Evolutionary conservation across 2,797 vertebrate genomes (phyloP), one percentile per base, ranked within the genome.

Genomic region (Uromys caudimaculatus): DNA sequence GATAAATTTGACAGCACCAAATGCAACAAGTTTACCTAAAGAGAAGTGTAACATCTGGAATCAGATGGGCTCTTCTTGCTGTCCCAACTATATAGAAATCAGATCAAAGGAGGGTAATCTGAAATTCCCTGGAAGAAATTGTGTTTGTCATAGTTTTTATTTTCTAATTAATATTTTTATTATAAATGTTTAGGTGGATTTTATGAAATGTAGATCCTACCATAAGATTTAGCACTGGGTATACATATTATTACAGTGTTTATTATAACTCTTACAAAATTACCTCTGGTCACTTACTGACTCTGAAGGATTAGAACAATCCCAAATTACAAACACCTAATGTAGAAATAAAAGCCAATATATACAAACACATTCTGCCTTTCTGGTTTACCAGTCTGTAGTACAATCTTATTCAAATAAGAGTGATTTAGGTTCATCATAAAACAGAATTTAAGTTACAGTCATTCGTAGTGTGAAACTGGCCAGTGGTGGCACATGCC

Each of bases 391-490:
- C 52, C 44, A 77, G 32, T 91, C 67, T 89, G 35, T n/a, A 73
- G 16, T 73, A 54, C 60, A 86, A 10, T 86, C 52, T 87, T 95
- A 96, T 14, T 95, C 89, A 94, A 88, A 47, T 93, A 90, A 35
- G 75, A 94, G 24, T 94, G 92, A 89, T 91, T 92, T 94, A 92
- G 71, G 38, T 96, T 90, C 17, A 93, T 90, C 41, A 86, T 96
- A 62, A 90, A 81, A 85, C 27, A 89, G 11, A 77, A 87, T 88
- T 94, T 96, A 60, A 82, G 38, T 54, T 90, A 86, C 19, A 69
- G 14, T 6, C 52, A 91, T 62, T 64, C 89, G 11, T 93, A 94
- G 60, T 93, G 81, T 44, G 96, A 58, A 79, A n/a, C n/a, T n/a
- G n/a, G n/a, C n/a, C n/a, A n/a, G n/a, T n/a, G n/a, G n/a, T n/a